phyloP scores from a whole-genome alignment of 2,797 vertebrate species.

The Cephalopachus bancanus region DNA sequence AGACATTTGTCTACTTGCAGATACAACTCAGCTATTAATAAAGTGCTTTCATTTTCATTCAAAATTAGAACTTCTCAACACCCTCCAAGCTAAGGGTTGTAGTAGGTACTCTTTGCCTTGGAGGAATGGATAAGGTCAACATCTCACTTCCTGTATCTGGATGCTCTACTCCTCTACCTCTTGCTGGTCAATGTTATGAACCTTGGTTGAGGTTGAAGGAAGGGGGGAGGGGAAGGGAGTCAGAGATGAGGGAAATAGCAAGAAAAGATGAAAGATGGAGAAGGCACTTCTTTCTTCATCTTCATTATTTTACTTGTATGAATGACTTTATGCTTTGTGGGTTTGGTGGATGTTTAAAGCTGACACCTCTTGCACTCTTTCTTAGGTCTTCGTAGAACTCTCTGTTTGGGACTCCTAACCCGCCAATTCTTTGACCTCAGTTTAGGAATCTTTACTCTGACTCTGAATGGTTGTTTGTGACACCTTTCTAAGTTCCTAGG shows the following conservation, averaged over 20 bases:
- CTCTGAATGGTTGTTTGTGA: background rate
- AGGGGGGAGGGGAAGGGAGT: background rate
- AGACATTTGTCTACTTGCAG: background rate
- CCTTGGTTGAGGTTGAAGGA: background rate
- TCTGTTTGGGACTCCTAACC: background rate
- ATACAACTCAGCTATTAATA: background rate
- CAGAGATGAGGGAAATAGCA: fast-evolving
- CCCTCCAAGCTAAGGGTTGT: background rate
- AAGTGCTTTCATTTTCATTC: background rate
- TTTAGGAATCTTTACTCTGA: background rate
- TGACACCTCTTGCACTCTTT: fast-evolving
- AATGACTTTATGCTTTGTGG: background rate
- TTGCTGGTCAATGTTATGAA: background rate
- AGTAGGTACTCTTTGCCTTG: background rate
- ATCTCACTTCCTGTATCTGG: background rate
- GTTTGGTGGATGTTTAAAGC: background rate
- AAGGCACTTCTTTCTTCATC: background rate
- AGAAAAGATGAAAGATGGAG: background rate
- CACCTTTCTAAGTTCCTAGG: background rate
- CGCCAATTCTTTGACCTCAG: background rate
- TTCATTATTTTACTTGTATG: background rate
- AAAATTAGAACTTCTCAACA: background rate
- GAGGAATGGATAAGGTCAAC: background rate
- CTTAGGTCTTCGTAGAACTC: background rate
- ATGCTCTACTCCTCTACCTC: background rate